These are phyloP conservation scores for Apodemia hepburni DNA, from an alignment of 2,888 invertebrate species.

Conservation along the genomic window DNA sequence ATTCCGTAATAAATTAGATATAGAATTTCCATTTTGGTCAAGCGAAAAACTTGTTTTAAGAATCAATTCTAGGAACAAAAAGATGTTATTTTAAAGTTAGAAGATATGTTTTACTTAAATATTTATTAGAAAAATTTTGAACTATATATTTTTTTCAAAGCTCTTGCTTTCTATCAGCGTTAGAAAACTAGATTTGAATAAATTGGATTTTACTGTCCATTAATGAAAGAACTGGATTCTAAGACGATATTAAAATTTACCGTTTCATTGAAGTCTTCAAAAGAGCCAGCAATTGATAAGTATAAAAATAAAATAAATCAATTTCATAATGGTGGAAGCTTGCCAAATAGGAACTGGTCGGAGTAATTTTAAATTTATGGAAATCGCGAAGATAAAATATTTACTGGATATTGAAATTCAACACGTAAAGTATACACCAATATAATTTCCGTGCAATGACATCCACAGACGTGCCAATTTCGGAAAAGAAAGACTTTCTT, in stretches of 20 bases:
- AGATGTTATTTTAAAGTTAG: too few relatives aligned
- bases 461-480: slow-evolving; percentile 20
- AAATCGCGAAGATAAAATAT: slow-evolving; percentile 61
- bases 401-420: slow-evolving; percentile 16
- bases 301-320: slow-evolving; percentile 33
- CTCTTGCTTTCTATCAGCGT: too few relatives aligned
- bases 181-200: background rate
- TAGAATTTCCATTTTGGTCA: too few relatives aligned
- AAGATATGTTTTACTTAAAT: too few relatives aligned
- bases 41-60: too few relatives aligned
- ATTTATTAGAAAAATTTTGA: too few relatives aligned
- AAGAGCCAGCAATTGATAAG: slow-evolving; percentile 24
- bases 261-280: slow-evolving; percentile 4
- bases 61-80: too few relatives aligned
- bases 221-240: background rate
- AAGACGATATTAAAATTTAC: slow-evolving; percentile 3
- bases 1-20: too few relatives aligned
- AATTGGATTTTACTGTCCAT: background rate
- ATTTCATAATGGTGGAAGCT: slow-evolving; percentile 50
- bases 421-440: slow-evolving; percentile 1
- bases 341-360: slow-evolving; percentile 54
- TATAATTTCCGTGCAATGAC: slow-evolving; percentile 2
- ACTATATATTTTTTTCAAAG: too few relatives aligned
- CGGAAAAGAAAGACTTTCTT: too few relatives aligned
- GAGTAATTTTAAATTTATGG: slow-evolving; percentile 62